Conservation (phyloP, 1,140 invertebrate species). For the Lucilia sericata region DNA sequence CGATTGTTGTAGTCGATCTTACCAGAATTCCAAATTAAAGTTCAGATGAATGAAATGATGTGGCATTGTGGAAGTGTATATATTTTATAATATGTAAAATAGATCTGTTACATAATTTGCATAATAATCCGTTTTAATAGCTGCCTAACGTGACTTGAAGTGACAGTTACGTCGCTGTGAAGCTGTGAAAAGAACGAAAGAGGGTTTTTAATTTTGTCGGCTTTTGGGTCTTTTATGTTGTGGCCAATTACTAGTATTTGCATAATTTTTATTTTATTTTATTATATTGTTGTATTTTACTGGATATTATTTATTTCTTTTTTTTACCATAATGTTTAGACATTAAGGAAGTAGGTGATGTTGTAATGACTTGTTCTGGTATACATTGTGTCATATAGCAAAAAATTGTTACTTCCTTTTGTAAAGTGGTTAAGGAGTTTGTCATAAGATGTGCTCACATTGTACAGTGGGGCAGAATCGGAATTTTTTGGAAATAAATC, state of each 20-base stretch:
- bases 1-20: not conserved
- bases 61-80: not conserved
- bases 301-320: not conserved
- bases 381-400: not conserved
- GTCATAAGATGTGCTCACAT: not conserved
- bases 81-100: too few species aligned
- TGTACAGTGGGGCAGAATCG: not conserved
- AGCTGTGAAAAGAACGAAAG: too few species aligned
- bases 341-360: constrained; percentile 7
- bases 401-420: constrained; percentile 1
- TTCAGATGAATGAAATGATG: not conserved
- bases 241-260: not conserved
- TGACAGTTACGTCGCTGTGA: constrained; percentile 29
- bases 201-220: not conserved
- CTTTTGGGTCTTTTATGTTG: not conserved
- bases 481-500: too few species aligned
- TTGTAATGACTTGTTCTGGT: not conserved
- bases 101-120: constrained; percentile 37
- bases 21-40: not conserved
- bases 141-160: constrained; percentile 18
- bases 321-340: not conserved
- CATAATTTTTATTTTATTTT: not conserved
- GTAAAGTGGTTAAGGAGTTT: not conserved
- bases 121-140: constrained; percentile 38
- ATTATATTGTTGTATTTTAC: not conserved